Evolutionary conservation across 2,113 vertebrate species (phyloP).

Genomic region (Colius striatus): DNA sequence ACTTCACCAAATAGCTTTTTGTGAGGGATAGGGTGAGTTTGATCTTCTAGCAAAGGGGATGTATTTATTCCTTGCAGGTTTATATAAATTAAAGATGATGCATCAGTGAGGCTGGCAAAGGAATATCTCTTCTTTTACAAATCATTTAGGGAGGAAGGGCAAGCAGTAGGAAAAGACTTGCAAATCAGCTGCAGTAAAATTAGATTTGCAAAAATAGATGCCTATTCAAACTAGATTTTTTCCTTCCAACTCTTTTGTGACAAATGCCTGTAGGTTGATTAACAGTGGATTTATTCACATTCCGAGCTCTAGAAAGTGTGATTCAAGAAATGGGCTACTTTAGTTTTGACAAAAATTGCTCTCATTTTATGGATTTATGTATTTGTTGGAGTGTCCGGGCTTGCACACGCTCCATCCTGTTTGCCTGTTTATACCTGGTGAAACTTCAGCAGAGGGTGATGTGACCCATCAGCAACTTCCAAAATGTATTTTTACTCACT

Average conservation of each 20-base stretch:
- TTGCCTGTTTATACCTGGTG: background rate
- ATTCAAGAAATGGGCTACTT: background rate
- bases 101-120: background rate
- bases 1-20: background rate
- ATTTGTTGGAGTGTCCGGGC: background rate
- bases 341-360: background rate
- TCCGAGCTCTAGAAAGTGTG: background rate
- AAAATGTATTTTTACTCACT: background rate
- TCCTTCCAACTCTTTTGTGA: background rate
- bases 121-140: background rate
- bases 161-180: background rate
- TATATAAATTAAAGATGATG: background rate
- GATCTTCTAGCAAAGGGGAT: background rate
- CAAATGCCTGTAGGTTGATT: background rate
- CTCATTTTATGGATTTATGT: background rate
- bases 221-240: background rate
- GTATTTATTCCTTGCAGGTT: background rate
- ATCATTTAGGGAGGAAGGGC: background rate
- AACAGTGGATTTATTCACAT: background rate
- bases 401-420: background rate
- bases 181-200: background rate
- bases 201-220: background rate
- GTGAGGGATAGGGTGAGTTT: background rate
- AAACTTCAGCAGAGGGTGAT: background rate
- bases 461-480: background rate